Base-by-base conservation (phyloP, 2,888 invertebrate species). In the Leucoma salicis region DNA sequence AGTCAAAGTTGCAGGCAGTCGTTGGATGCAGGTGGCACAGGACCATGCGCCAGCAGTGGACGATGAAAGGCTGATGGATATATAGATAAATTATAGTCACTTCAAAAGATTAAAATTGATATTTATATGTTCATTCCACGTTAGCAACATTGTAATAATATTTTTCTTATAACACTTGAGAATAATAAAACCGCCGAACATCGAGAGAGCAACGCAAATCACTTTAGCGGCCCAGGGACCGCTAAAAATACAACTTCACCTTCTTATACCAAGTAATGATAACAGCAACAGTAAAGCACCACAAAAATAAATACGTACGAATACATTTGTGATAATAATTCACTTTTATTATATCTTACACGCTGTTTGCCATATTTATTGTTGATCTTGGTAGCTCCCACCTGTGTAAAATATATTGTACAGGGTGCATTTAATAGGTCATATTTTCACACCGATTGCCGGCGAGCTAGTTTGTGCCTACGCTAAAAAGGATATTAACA, bases 341-440 rank as follows among this genome's bases (percentile, higher is more conserved):
- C 87, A 87, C 82, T 86, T 88, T 87, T 87, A 87, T 87, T 85
- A 80, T 87, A 83, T 84, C 83, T 83, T 80, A 82, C 82, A 77
- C 84, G 82, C 84, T 84, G 82, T 85, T 82, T 79, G 74, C 78
- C 71, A 70, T 86, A 85, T 87, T 87, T 87, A 87, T 87, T 71
- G 78, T 81, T 75, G 81, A 81, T 84, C 85, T 85, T 70, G 71
- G 78, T 79, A 73, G 71, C 73, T 69, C 66, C 74, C 73, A 76
- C 75, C 74, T 80, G 77, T 78, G 78, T 83, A 80, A 82, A 78
- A 77, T 83, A 82, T 80, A 74, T 78, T 71, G 79, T 80, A 70
- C 78, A 73, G 77, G 75, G 68, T 78, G 76, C 74, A 67, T 58
- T 70, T 78, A 74, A 78, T 76, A 74, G 76, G 72, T 75, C 66